These are phyloP conservation scores for Euwallacea fornicatus DNA, from an alignment of 1,140 invertebrate genomes.

Conservation along the genomic window DNA sequence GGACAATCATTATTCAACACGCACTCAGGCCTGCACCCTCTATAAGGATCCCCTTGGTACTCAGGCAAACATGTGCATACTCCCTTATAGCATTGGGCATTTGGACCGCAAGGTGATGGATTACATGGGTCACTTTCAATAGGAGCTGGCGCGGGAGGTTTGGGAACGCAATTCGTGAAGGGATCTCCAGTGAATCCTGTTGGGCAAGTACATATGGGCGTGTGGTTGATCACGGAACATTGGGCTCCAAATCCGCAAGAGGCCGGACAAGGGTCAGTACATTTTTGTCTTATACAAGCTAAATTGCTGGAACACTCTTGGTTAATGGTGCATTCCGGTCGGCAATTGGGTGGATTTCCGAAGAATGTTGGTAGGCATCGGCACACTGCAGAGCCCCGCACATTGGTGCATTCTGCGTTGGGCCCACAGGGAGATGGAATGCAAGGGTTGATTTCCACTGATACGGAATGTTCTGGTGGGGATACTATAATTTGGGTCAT, in stretches of 20 bases:
- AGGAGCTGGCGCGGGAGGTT: slow-evolving; percentile 54
- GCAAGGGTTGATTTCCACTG: slow-evolving; percentile 60
- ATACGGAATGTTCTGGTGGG: slow-evolving; percentile 44
- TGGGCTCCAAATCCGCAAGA: slow-evolving; percentile 64
- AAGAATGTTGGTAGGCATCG: slow-evolving; percentile 63
- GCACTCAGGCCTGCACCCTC: slow-evolving; percentile 75
- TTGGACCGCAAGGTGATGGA: slow-evolving; percentile 67
- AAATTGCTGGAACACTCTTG: slow-evolving; percentile 64
- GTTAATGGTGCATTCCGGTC: slow-evolving; percentile 68
- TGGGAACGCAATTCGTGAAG: slow-evolving; percentile 59
- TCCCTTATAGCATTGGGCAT: slow-evolving; percentile 61
- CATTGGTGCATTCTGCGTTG: slow-evolving; percentile 65
- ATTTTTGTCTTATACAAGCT: slow-evolving; percentile 66
- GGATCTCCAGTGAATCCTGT: slow-evolving; percentile 68
- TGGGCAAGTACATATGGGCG: slow-evolving; percentile 65
- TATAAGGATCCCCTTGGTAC: slow-evolving; percentile 71
- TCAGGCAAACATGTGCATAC: slow-evolving; percentile 71
- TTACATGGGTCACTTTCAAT: slow-evolving; percentile 59
- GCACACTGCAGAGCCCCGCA: slow-evolving; percentile 61
- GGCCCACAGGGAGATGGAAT: slow-evolving; percentile 68
- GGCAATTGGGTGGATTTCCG: slow-evolving; percentile 67
- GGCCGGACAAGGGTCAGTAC: slow-evolving; percentile 66
- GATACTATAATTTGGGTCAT: slow-evolving; percentile 44
- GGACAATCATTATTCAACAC: slow-evolving; percentile 68
- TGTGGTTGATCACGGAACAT: slow-evolving; percentile 66